phyloP scores from a whole-genome alignment of 2,113 vertebrate species.

The Prochilodus magdalenae region DNA sequence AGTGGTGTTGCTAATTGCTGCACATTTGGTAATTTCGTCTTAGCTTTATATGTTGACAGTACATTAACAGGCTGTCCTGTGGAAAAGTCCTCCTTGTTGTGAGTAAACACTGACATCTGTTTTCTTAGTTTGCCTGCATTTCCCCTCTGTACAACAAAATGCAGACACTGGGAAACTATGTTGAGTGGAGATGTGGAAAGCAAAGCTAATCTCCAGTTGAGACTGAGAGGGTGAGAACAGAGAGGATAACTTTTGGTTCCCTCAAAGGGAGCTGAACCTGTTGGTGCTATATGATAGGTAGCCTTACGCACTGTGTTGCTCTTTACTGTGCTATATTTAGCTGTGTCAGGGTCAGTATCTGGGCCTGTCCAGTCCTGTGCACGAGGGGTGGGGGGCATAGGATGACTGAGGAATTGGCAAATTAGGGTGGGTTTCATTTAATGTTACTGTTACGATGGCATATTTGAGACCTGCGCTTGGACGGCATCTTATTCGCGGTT shows the following conservation, averaged over 20 bases:
- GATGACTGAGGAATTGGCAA: background rate
- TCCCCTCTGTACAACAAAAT: background rate
- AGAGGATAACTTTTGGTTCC: constrained; percentile 20
- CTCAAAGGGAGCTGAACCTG: constrained; percentile 29
- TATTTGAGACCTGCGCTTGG: background rate
- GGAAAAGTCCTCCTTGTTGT: too few relatives aligned
- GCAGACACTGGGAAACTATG: background rate
- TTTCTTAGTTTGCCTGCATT: too few relatives aligned
- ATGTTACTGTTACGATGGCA: constrained; percentile 11
- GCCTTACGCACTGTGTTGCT: constrained; percentile 60
- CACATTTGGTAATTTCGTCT: background rate
- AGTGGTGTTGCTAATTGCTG: background rate
- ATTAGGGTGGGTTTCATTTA: background rate
- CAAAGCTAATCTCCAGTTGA: background rate
- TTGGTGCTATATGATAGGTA: constrained; percentile 51
- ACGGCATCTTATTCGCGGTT: background rate
- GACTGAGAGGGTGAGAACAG: background rate
- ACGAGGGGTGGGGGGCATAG: background rate
- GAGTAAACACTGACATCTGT: too few relatives aligned
- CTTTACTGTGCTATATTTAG: constrained; percentile 65
- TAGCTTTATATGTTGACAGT: too few relatives aligned
- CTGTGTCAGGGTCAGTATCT: constrained; percentile 57
- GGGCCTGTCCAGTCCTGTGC: constrained; percentile 59
- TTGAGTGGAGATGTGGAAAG: background rate
- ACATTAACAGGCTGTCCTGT: too few relatives aligned